Base-by-base conservation (phyloP, 2,797 vertebrate genomes). In the Oreonectes daqikongensis region DNA sequence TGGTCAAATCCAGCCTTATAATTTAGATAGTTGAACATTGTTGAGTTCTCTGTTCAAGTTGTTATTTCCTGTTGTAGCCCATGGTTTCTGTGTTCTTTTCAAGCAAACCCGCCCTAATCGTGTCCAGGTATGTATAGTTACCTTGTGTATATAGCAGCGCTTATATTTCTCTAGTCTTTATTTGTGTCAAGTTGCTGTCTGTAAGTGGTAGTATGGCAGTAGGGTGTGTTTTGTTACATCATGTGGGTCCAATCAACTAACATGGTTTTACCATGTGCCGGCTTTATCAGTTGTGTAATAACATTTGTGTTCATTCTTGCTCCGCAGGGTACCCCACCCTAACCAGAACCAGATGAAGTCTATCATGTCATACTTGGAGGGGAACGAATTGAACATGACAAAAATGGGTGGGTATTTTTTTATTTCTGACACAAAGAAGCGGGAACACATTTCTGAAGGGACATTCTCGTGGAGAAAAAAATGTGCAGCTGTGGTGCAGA, bases 301-400 rank as follows among this genome's bases (percentile, higher is more conserved):
- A 87, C 90, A 91, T 94, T 93, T 80, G 79, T 77, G 81, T 91
- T 88, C 84, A 88, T 89, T 91, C 88, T 88, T 90, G 93, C 92
- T 91, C 88, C 87, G 92, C 93, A 92, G 91, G 94, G 92, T 80
- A 89, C 93, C 93, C 94, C 92, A 72, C 92, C 92, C 94, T 96
- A 94, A 98, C 91, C 92, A 83, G 85, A 95, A 94, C 94, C 96
- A 96, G 91, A 94, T 94, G 95, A 86, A 88, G 86, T 90, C 85
- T 90, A 94, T 93, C 92, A 91, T 94, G 94, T 95, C 95, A 95
- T 95, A 96, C 90, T 95, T 98, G 96, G 96, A 95, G 83, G 83
- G 85, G 88, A 90, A 94, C 94, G 94, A 94, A 93, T 92, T 90
- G 80, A 92, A 94, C 93, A 93, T 93, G 94, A 91, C 95, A 93